phyloP scores from a whole-genome alignment of 2,797 vertebrate species.

The Gallirallus australis region DNA sequence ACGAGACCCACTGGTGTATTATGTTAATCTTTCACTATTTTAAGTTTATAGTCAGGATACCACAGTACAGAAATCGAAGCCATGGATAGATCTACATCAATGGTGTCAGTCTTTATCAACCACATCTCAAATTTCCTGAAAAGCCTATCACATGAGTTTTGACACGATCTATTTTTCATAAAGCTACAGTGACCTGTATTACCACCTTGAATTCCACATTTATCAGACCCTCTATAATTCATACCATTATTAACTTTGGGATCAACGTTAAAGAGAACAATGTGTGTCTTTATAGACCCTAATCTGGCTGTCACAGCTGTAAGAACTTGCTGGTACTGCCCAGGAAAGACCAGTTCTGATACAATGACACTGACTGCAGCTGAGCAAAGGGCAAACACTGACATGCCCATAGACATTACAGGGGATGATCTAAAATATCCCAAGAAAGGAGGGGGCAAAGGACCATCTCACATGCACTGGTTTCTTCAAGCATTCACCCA shows the following conservation, averaged over 20 bases:
- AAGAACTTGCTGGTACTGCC: neutral
- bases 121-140: neutral
- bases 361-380: neutral
- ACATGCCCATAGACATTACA: neutral
- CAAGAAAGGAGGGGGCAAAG: neutral
- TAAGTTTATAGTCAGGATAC: neutral
- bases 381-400: neutral
- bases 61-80: neutral
- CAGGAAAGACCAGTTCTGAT: neutral
- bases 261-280: neutral
- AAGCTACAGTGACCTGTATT: neutral
- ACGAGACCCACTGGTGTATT: neutral
- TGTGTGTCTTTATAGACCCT: accelerated
- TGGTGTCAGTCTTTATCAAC: accelerated
- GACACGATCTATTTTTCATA: neutral
- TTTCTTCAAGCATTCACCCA: neutral
- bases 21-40: neutral
- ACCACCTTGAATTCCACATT: neutral
- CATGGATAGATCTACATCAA: neutral
- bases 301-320: neutral
- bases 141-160: neutral
- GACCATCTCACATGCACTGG: accelerated
- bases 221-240: neutral
- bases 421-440: neutral
- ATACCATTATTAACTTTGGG: neutral